Base-by-base conservation (phyloP, 2,797 vertebrate genomes). In the Phalloptychus januarius region DNA sequence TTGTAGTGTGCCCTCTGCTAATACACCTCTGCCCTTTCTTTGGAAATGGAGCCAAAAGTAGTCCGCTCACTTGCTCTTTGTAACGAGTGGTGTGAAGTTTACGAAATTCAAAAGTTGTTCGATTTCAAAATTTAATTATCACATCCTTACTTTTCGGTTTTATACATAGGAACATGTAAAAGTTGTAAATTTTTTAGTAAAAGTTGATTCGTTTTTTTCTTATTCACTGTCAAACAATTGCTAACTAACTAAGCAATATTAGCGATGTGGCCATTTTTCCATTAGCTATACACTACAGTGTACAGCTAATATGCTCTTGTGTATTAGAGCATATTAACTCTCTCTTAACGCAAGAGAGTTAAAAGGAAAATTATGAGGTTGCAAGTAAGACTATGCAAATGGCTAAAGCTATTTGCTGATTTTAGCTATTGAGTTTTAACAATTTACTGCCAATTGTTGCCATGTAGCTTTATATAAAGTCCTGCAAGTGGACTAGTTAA, bases 1-100 rank as follows among this genome's bases (percentile, higher is more conserved):
- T 86, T 40, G 12, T 86, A 85, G 84, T 78, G 31, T 86, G 28
- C 58, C 79, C 70, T 85, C 46, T 85, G 48, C 52, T 83, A 23
- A 83, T 74, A 78, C 72, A 79, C 44, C 52, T 72, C 78, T 42
- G 48, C 65, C 78, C 50, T 83, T 54, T 84, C 74, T 16, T 80
- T 50, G 23, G 28, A 40, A 67, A 44, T 70, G 25, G 54, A 38
- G 65, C 71, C 74, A 72, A 76, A 76, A 75, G 28, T 56, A 58
- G 12, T 44, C 28, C 28, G 1, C 44, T 67, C 20, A 67, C n/a
- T 15, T 18, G 2, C 54, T 76, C 56, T 78, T 74, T 63, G 50
- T 78, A 76, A 91, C 82, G 82, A 81, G 28, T 42, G 69, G 80
- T 58, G 58, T 77, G 77, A 82, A 48, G 63, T 20, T 50, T 15